Evolutionary conservation across 2,113 vertebrate species (phyloP).

Genomic region (Pangasianodon gigas): DNA sequence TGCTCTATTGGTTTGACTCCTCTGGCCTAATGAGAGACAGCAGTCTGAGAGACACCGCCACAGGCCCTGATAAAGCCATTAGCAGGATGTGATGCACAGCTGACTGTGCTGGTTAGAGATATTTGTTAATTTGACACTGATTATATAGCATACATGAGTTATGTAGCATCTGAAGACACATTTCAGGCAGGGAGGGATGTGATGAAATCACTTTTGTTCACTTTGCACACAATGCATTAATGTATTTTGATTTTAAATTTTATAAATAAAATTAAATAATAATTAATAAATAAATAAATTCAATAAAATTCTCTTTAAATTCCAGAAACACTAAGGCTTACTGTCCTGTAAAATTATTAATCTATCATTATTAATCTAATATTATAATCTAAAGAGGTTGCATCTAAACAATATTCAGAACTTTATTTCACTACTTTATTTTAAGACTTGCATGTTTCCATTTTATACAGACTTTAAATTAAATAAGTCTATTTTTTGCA

Average conservation of each 20-base stretch:
- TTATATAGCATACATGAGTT: constrained; percentile 57
- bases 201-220: background rate
- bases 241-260: background rate
- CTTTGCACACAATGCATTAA: too few relatives aligned
- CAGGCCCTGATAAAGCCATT: constrained; percentile 63
- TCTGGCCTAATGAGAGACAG: constrained; percentile 64
- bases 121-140: constrained; percentile 65
- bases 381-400: background rate
- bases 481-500: background rate
- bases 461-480: background rate
- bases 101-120: constrained; percentile 56
- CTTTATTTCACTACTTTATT: background rate
- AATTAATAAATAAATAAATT: background rate
- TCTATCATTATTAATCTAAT: background rate
- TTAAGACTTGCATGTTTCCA: background rate
- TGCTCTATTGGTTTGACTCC: constrained; percentile 57
- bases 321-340: background rate
- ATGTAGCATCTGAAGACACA: constrained; percentile 43
- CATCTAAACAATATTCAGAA: background rate
- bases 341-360: background rate
- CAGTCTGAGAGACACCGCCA: constrained; percentile 16
- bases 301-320: background rate
- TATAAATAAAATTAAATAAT: background rate
- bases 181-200: background rate
- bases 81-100: constrained; percentile 55